phyloP scores from a whole-genome alignment of 2,113 vertebrate genomes.

The Formicarius rufipectus region DNA sequence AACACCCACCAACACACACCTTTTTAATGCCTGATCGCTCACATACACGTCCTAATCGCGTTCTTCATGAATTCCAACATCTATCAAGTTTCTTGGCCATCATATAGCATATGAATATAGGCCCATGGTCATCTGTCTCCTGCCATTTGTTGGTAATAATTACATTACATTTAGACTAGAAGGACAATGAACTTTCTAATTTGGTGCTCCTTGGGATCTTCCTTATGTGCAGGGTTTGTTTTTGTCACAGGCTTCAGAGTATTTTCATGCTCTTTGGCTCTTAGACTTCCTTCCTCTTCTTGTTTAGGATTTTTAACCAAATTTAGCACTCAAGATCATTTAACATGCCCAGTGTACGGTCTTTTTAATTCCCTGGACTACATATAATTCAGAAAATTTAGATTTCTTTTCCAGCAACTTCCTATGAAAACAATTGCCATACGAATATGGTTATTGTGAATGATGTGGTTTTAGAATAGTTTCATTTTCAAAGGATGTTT shows the following conservation, averaged over 20 bases:
- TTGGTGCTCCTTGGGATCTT: neutral
- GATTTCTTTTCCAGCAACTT: neutral
- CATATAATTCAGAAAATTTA: neutral
- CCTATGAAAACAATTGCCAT: neutral
- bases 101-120: fast-evolving
- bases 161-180: neutral
- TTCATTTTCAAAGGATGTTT: constrained; percentile 4
- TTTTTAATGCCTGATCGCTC: neutral
- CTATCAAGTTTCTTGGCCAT: neutral
- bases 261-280: neutral
- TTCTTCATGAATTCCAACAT: neutral
- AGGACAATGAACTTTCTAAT: neutral
- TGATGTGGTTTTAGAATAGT: neutral
- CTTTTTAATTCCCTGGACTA: constrained; percentile 12
- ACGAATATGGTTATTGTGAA: neutral
- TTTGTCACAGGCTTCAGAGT: neutral
- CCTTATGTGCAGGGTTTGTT: neutral
- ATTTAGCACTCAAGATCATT: neutral
- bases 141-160: neutral
- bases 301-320: neutral
- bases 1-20: neutral
- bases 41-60: fast-evolving
- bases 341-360: neutral
- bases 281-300: neutral
- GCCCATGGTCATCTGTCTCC: neutral